Percentiles rank a stretch among this genome's conserved stretches.
Evolutionary conservation across 1,140 invertebrate species (phyloP).

Genomic region (Papilio helenus): DNA sequence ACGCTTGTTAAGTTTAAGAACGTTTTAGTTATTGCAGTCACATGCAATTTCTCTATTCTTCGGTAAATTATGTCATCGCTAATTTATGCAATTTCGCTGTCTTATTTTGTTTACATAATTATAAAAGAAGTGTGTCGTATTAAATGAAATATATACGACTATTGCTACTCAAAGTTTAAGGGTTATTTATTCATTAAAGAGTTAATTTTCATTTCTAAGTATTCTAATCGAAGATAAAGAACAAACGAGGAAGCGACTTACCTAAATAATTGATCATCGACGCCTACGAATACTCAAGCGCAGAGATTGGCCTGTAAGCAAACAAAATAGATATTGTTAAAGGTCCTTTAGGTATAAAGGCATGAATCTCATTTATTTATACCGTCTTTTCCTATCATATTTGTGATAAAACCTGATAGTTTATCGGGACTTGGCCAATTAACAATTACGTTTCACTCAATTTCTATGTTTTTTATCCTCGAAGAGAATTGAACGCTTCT

Average conservation of each 20-base stretch:
- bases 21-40: conserved; percentile 9
- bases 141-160: background rate
- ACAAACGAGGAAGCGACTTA: background rate
- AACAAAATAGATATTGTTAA: background rate
- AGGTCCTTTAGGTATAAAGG: background rate
- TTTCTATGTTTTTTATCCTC: background rate
- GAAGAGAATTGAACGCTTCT: background rate
- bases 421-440: no score
- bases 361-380: no score
- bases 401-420: no score
- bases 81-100: conserved; percentile 2
- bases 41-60: conserved; percentile 8
- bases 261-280: background rate
- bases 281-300: background rate
- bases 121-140: background rate
- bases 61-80: background rate
- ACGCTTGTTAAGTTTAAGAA: conserved; percentile 5
- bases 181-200: background rate
- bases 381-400: no score
- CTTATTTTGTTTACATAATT: background rate
- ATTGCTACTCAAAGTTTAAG: background rate
- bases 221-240: background rate
- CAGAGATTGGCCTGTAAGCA: background rate
- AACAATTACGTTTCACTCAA: background rate
- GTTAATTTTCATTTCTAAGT: background rate